A percentile compares a stretch with the other conserved stretches of the same genome.
Evolutionary conservation across 2,797 vertebrate genomes (phyloP).

Genomic region (Sciaenops ocellatus): DNA sequence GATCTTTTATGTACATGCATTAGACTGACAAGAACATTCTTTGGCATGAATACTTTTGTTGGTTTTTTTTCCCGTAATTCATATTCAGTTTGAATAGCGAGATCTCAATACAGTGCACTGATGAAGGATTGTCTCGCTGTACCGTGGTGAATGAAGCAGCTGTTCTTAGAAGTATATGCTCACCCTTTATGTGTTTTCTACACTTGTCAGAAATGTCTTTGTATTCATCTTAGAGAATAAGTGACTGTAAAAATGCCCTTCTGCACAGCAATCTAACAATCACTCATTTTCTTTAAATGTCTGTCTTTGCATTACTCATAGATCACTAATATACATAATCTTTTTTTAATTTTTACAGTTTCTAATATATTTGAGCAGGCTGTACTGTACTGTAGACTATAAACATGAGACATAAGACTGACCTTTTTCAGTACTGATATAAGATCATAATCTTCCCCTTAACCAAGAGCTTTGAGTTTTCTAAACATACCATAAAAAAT

Average conservation of each 20-base stretch:
- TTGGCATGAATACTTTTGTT: conserved; percentile 55
- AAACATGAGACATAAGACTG: conserved; percentile 35
- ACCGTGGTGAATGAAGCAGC: conserved; percentile 34
- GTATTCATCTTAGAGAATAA: conserved; percentile 14
- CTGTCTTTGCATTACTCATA: conserved; percentile 3
- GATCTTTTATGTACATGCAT: conserved; percentile 66
- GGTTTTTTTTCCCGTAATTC: conserved; percentile 32
- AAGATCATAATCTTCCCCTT: conserved; percentile 46
- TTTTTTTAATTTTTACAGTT: conserved; percentile 21
- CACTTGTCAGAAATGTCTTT: conserved; percentile 42
- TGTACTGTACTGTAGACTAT: conserved; percentile 4
- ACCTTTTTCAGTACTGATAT: conserved; percentile 54
- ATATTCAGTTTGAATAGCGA: conserved; percentile 58
- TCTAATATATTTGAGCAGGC: too few species aligned
- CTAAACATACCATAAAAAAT: conserved; percentile 20
- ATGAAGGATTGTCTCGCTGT: conserved; percentile 24
- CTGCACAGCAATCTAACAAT: conserved; percentile 13
- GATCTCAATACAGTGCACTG: conserved; percentile 38
- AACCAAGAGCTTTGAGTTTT: conserved; percentile 18
- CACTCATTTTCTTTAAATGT: conserved; percentile 8
- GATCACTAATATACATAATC: not conserved
- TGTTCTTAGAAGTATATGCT: conserved; percentile 57
- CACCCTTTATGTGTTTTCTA: conserved; percentile 53
- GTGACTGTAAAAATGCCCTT: not conserved
- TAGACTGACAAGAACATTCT: conserved; percentile 67